phyloP scores from a whole-genome alignment of 1,140 invertebrate species.

The Arion vulgaris region DNA sequence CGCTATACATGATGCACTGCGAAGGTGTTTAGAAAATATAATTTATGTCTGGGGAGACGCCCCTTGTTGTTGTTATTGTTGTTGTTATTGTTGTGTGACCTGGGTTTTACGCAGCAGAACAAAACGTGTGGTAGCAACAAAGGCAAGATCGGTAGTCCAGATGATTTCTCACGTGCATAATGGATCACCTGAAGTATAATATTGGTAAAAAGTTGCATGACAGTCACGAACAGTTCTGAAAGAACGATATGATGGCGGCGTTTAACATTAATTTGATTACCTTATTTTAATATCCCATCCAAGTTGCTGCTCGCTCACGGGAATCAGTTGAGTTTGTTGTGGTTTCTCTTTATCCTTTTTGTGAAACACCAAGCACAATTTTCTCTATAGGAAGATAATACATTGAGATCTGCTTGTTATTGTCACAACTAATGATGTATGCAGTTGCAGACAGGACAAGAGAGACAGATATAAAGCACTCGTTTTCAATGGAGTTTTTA shows the following conservation, averaged over 20 bases:
- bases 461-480: neutral
- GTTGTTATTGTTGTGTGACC: neutral
- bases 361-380: neutral
- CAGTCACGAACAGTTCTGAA: neutral
- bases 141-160: neutral
- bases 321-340: neutral
- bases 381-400: neutral
- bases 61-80: neutral
- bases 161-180: neutral
- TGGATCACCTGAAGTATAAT: neutral
- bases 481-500: neutral
- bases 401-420: neutral
- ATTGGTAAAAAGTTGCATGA: neutral
- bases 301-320: neutral
- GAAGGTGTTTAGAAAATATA: neutral
- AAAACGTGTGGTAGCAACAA: neutral
- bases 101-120: neutral
- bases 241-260: neutral
- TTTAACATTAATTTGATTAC: slow-evolving; percentile 17
- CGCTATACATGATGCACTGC: neutral
- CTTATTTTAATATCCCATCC: neutral
- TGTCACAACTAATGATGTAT: neutral
- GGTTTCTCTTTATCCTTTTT: neutral
- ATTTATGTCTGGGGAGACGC: neutral
- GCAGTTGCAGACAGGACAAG: neutral